Evolutionary conservation across 2,888 invertebrate species (phyloP).

Genomic region (Euplagia quadripunctaria): DNA sequence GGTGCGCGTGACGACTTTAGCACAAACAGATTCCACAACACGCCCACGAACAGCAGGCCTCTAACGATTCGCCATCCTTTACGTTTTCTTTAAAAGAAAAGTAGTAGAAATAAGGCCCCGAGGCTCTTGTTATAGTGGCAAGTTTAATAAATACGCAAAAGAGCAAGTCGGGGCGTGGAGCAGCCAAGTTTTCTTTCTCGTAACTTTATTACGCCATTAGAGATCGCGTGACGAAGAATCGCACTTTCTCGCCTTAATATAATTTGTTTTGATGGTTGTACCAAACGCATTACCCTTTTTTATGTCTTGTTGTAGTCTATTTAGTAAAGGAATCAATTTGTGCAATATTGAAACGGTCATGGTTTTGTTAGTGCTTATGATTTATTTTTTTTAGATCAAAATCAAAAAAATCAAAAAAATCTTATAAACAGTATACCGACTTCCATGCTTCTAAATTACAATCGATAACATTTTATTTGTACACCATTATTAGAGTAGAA

Average conservation of each 20-base stretch:
- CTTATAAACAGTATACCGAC: neutral
- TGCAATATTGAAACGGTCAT: conserved; percentile 13
- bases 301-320: conserved; percentile 48
- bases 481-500: no score
- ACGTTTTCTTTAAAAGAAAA: conserved; percentile 53
- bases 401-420: neutral
- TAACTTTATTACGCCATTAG: conserved; percentile 86
- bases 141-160: conserved; percentile 84
- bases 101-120: conserved; percentile 55
- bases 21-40: conserved; percentile 85
- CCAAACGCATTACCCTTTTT: conserved; percentile 68
- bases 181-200: conserved; percentile 81
- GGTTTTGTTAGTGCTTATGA: neutral
- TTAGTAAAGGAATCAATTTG: conserved; percentile 30
- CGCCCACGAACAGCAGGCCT: conserved; percentile 69
- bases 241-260: conserved; percentile 75
- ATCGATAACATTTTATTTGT: no score
- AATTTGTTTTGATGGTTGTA: conserved; percentile 76
- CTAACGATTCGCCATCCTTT: conserved; percentile 49
- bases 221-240: conserved; percentile 82
- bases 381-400: neutral
- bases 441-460: no score
- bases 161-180: conserved; percentile 68
- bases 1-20: conserved; percentile 86
- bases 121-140: conserved; percentile 69